Evolutionary conservation across 2,888 invertebrate species (phyloP).

Genomic region (Exocentrus adspersus): DNA sequence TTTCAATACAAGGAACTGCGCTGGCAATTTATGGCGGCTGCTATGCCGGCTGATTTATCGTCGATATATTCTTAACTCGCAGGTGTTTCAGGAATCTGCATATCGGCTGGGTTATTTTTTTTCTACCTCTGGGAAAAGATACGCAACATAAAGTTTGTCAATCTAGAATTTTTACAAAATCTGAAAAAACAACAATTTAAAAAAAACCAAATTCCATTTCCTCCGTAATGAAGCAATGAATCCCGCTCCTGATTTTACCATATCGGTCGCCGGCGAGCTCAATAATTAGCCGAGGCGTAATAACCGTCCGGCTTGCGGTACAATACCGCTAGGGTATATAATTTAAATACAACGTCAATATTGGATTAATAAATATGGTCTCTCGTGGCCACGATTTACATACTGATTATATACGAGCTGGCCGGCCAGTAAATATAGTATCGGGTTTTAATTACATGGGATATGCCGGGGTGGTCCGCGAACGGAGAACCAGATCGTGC

Average conservation of each 20-base stretch:
- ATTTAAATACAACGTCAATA: slow-evolving; percentile 60
- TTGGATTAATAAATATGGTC: slow-evolving; percentile 62
- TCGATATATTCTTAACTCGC: slow-evolving; percentile 11
- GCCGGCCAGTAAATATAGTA: slow-evolving; percentile 51
- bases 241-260: slow-evolving; percentile 17
- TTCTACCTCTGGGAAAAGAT: too few relatives aligned
- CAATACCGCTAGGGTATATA: slow-evolving; percentile 60
- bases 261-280: slow-evolving; percentile 23
- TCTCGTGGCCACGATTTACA: slow-evolving; percentile 63
- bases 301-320: slow-evolving; percentile 53
- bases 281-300: slow-evolving; percentile 57
- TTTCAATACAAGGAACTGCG: slow-evolving; percentile 38
- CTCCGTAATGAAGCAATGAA: slow-evolving; percentile 23
- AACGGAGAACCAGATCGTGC: slow-evolving; percentile 27
- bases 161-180: too few relatives aligned
- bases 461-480: slow-evolving; percentile 59
- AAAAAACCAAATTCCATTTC: slow-evolving; percentile 23
- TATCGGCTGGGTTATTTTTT: not conserved
- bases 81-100: slow-evolving; percentile 2
- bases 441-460: slow-evolving; percentile 61
- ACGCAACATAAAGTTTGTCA: too few relatives aligned
- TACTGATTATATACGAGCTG: slow-evolving; percentile 59
- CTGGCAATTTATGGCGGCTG: slow-evolving; percentile 35
- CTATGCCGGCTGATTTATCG: slow-evolving; percentile 36
- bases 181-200: too few relatives aligned